These are phyloP conservation scores for Vannuccia rotundouncinata DNA, from an alignment of 2,888 invertebrate genomes.

Conservation along the genomic window DNA sequence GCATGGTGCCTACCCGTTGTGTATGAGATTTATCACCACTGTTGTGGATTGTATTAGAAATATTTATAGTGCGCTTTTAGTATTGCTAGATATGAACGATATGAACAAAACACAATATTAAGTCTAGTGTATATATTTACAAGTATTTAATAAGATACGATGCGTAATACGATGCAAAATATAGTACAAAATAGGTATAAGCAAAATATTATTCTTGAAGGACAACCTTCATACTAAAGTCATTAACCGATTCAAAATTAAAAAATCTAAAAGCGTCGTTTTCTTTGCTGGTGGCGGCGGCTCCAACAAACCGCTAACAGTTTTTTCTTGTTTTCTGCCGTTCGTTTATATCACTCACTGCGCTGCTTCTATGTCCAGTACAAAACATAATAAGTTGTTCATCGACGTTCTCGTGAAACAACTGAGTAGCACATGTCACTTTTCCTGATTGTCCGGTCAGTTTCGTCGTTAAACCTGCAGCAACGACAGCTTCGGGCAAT, in stretches of 20 bases:
- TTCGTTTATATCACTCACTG: slow-evolving; percentile 21
- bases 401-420: slow-evolving; percentile 22
- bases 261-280: slow-evolving; percentile 16
- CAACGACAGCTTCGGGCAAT: neutral
- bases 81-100: slow-evolving; percentile 19
- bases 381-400: slow-evolving; percentile 22
- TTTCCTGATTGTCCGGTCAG: slow-evolving; percentile 23
- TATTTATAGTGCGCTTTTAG: slow-evolving; percentile 18
- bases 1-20: slow-evolving; percentile 17
- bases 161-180: neutral
- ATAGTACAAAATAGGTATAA: slow-evolving; percentile 1
- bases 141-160: slow-evolving; percentile 12
- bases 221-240: slow-evolving; percentile 9
- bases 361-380: slow-evolving; percentile 25
- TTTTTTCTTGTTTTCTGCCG: slow-evolving; percentile 12
- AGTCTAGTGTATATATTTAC: slow-evolving; percentile 11
- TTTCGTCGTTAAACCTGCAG: neutral
- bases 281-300: slow-evolving; percentile 22
- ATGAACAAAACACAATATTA: slow-evolving; percentile 16
- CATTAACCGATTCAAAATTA: slow-evolving; percentile 1
- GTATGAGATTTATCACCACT: slow-evolving; percentile 18
- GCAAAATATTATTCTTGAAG: slow-evolving; percentile 16
- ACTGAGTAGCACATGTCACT: slow-evolving; percentile 19
- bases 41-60: slow-evolving; percentile 7
- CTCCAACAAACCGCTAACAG: slow-evolving; percentile 26